Percentiles rank a stretch among this genome's conserved stretches.
phyloP scores from a whole-genome alignment of 2,113 vertebrate species.

The Syngnathus typhle region DNA sequence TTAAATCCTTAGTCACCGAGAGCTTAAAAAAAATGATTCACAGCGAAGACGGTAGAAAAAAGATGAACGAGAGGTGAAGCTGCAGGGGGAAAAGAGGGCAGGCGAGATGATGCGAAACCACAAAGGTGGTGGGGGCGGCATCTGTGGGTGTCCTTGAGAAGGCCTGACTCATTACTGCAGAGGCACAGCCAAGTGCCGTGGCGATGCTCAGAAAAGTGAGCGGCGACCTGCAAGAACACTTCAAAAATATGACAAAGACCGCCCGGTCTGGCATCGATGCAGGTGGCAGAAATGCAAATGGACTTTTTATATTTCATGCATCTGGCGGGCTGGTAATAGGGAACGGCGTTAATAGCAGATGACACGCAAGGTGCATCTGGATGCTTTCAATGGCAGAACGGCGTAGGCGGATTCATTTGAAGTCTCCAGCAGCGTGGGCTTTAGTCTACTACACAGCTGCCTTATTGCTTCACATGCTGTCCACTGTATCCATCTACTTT shows the following conservation, averaged over 20 bases:
- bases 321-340: slow-evolving; percentile 12
- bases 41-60: not conserved
- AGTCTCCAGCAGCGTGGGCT: slow-evolving; percentile 30
- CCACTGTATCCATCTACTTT: slow-evolving; percentile 14
- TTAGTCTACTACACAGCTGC: slow-evolving; percentile 16
- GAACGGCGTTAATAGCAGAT: slow-evolving; percentile 2
- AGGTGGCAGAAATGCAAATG: slow-evolving; percentile 20
- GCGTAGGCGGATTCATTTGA: slow-evolving; percentile 30
- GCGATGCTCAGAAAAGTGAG: slow-evolving; percentile 40
- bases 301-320: slow-evolving; percentile 11
- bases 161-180: slow-evolving; percentile 70
- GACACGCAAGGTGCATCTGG: slow-evolving; percentile 21
- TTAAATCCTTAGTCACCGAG: not conserved
- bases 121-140: slow-evolving; percentile 53
- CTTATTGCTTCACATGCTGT: slow-evolving; percentile 9
- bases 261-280: slow-evolving; percentile 3
- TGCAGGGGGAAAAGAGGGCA: slow-evolving; percentile 28
- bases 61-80: slow-evolving; percentile 17
- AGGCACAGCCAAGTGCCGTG: slow-evolving; percentile 47
- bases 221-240: slow-evolving; percentile 39
- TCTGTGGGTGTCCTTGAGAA: slow-evolving; percentile 68
- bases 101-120: slow-evolving; percentile 43
- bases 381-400: slow-evolving; percentile 32
- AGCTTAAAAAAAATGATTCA: slow-evolving; percentile 3
- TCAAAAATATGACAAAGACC: slow-evolving; percentile 36